Percentiles rank a stretch among this genome's conserved stretches.
Evolutionary conservation across 23 tunicate species (phyloP).

Genomic region (Corella eumyota): DNA sequence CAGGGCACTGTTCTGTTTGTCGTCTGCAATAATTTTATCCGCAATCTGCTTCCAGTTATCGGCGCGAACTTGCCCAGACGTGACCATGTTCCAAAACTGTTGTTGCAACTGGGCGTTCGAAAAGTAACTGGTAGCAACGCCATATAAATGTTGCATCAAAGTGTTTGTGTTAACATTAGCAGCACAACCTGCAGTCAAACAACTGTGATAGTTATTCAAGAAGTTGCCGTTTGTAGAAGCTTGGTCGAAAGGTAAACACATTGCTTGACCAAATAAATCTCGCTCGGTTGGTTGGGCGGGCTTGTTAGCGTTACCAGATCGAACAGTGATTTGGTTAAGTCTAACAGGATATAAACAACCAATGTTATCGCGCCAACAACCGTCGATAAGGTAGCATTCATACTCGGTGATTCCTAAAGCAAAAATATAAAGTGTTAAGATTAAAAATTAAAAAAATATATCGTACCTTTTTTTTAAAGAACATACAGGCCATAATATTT

Average conservation of each 20-base stretch:
- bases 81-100: slow-evolving; percentile 10
- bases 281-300: not conserved
- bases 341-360: slow-evolving; percentile 49
- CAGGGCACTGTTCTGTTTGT: no score
- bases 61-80: slow-evolving; percentile 43
- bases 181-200: slow-evolving; percentile 63
- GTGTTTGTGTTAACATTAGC: slow-evolving; percentile 6
- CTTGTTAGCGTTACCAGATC: slow-evolving; percentile 31
- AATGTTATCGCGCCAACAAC: slow-evolving; percentile 45
- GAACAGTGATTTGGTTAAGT: slow-evolving; percentile 12
- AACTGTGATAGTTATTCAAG: slow-evolving; percentile 35
- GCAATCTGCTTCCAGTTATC: slow-evolving; percentile 50
- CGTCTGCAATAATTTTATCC: slow-evolving; percentile 7
- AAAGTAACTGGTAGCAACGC: slow-evolving; percentile 2
- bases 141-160: not conserved
- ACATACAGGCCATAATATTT: not conserved
- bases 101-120: not conserved
- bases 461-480: no score
- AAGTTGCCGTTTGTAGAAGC: slow-evolving; percentile 8
- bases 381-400: slow-evolving; percentile 77
- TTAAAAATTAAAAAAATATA: no score
- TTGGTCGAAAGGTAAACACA: slow-evolving; percentile 36
- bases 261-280: slow-evolving; percentile 31
- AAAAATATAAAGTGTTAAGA: no score
- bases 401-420: slow-evolving; percentile 37